Evolutionary conservation across 2,888 invertebrate genomes (phyloP).

Genomic region (Ichneumoninae sp.): DNA sequence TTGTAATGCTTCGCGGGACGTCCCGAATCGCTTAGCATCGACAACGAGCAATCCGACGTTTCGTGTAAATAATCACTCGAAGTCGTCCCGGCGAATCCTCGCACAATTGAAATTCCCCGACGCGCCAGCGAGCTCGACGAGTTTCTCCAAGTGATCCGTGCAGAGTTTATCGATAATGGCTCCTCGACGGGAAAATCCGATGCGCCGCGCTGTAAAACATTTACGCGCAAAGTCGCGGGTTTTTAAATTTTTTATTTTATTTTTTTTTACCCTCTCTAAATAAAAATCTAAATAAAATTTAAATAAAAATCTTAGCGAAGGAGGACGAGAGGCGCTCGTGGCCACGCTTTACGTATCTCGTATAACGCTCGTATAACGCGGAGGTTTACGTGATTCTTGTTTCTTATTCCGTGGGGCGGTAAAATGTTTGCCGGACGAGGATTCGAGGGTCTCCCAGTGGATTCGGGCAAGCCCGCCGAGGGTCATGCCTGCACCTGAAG

Average conservation of each 20-base stretch:
- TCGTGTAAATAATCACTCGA: slow-evolving; percentile 4
- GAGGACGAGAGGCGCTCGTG: too few species aligned
- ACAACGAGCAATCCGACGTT: neutral
- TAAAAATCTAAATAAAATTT: too few species aligned
- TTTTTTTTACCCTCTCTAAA: too few species aligned
- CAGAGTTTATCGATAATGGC: too few species aligned
- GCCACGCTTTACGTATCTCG: too few species aligned
- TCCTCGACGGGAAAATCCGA: too few species aligned
- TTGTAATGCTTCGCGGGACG: neutral
- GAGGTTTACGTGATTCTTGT: slow-evolving; percentile 19
- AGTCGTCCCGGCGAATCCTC: neutral
- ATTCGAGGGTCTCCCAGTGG: slow-evolving; percentile 3
- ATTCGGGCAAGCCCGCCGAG: neutral
- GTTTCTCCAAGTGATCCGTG: neutral
- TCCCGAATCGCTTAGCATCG: neutral
- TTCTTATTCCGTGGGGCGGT: slow-evolving; percentile 29
- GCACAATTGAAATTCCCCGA: neutral
- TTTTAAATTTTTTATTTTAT: too few species aligned
- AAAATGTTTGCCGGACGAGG: slow-evolving; percentile 27
- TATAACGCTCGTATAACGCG: slow-evolving; percentile 8
- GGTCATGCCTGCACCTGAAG: neutral
- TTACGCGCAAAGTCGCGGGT: too few species aligned
- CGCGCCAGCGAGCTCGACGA: too few species aligned
- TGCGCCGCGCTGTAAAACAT: too few species aligned
- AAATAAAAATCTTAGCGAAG: too few species aligned